A percentile compares a stretch with the other conserved stretches of the same genome.
phyloP scores from a whole-genome alignment of 2,113 vertebrate genomes.

The Chaetodon auriga region DNA sequence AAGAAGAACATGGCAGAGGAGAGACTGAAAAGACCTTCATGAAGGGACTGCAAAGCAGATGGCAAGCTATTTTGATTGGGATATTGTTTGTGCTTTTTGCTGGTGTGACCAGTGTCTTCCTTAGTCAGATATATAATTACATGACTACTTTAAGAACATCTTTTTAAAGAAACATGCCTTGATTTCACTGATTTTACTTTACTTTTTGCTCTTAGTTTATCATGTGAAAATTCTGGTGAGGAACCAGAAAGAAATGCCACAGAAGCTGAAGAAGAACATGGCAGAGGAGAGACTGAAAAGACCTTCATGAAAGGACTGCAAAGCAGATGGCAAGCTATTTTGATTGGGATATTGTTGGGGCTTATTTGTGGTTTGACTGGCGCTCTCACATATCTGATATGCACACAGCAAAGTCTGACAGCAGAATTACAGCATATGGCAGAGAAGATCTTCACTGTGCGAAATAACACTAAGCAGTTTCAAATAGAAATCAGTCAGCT shows the following conservation, averaged over 20 bases:
- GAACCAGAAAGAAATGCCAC: background rate
- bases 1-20: background rate
- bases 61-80: background rate
- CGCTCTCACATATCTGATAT: background rate
- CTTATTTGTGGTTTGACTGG: background rate
- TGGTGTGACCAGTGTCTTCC: no score
- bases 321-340: background rate
- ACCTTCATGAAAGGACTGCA: background rate
- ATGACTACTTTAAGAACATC: no score
- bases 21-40: background rate
- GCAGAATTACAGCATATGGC: no score
- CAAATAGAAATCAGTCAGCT: background rate
- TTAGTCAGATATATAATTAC: no score
- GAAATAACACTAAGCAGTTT: background rate
- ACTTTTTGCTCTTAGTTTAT: constrained; percentile 1
- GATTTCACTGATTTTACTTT: no score
- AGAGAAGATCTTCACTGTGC: background rate
- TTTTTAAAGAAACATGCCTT: no score
- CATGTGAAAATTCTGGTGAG: background rate
- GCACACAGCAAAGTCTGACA: background rate
- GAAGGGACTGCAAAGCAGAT: background rate
- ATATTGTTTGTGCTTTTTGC: no score
- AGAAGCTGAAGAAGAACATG: background rate
- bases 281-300: background rate
- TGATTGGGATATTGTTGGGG: background rate